Evolutionary conservation across 2,113 vertebrate genomes (phyloP), one percentile per base, ranked within the genome.

Genomic region (Nesogale talazaci): DNA sequence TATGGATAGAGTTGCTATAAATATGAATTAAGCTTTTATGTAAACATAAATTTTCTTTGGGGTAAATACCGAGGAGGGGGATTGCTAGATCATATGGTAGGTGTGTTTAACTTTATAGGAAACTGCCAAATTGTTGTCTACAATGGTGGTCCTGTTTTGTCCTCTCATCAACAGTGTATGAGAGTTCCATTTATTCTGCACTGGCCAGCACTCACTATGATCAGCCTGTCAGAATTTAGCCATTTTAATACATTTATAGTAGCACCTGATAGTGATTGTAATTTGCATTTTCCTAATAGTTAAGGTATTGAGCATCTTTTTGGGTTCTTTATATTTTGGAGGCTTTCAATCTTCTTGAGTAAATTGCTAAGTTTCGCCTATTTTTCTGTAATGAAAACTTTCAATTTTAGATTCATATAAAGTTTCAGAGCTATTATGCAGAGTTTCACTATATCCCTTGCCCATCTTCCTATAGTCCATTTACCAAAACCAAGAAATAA

Each of bases 31-130:
- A 34, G 9, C 9, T 88, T 90, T 87, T 56, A 17, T 92, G 52
- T 80, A n/a, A 83, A 86, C 86, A 7, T 23, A 16, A 83, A 6
- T 81, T 89, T 89, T 92, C 63, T 86, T 38, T 87, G 86, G 11
- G 42, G 74, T 83, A 69, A 86, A 76, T 86, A 27, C 7, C 59
- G 70, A 19, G 57, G 23, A 23, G 15, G 5, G 38, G 36, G 75
- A 52, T 59, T 94, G 56, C 23, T 89, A 25, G 22, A 52, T 89
- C 76, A 38, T 38, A n/a, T 67, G 14, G 22, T 88, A 84, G 82
- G 14, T 72, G 2, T 83, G 40, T 91, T 88, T 91, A 42, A 86
- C 63, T 80, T 76, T 12, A 11, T 52, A 80, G 76, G 59, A 75
- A 86, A 74, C 42, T 87, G 42, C 46, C 19, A 38, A 56, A 29